Evolutionary conservation across 2,888 invertebrate species (phyloP), one percentile per base, ranked within the genome.

Genomic region (Ochropacha duplaris): DNA sequence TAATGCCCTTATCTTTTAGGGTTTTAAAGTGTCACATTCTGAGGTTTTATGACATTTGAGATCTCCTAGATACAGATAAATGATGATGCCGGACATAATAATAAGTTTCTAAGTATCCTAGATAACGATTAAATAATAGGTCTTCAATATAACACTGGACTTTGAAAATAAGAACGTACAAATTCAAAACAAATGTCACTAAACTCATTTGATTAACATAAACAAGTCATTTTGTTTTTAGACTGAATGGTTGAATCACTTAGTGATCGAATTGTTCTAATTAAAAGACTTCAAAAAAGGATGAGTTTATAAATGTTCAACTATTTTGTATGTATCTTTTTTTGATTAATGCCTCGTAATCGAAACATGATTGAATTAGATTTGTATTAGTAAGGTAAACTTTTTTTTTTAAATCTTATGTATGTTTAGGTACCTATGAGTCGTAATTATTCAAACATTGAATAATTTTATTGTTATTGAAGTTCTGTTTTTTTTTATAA

Each of bases 1-100:
- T 44, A 44, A 19, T 44, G 16, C 50, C 56, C 57, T 39, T 56
- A 24, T 50, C 56, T 55, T 22, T 28, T 49, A 52, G 28, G 55
- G 52, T 31, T 19, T 57, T 57, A 55, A 44, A 44, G 2, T 44
- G 44, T 44, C 44, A 44, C 6, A 44, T 44, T 44, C n/a, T 19
- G 44, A 44, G 19, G 19, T 44, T 44, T 44, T 19, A 19, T 44
- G 16, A 44, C 16, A 44, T 39, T 2, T 16, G 6, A 39, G 6
- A 39, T 16, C 14, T 44, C 9, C 0, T 4, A 44, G 14, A 9
- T 44, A 19, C 11, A 36, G 14, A 36, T 14, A 24, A 2, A 24
- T 4, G 31, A 31, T 31, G 12, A 12, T 12, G n/a, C n/a, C n/a
- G n/a, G n/a, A n/a, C n/a, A n/a, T n/a, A n/a, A n/a, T n/a, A n/a